These are phyloP conservation scores for Tethea ocularis DNA, from an alignment of 2,888 invertebrate species.

Conservation along the genomic window DNA sequence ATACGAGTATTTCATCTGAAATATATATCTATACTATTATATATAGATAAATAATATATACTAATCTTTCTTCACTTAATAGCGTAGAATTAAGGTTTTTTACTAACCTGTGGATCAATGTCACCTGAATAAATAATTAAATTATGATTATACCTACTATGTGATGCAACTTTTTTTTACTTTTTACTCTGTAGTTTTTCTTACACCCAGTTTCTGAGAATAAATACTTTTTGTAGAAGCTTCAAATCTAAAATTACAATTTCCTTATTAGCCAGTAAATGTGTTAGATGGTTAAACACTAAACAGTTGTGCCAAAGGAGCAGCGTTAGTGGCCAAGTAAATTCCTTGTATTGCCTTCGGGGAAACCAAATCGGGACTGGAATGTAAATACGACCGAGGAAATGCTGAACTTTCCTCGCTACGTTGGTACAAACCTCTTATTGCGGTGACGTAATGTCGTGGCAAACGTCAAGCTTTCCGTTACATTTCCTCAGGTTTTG, in stretches of 20 bases:
- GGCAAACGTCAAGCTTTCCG: background rate
- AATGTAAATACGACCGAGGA: conserved; percentile 44
- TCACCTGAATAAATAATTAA: too few species aligned
- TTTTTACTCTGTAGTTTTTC: too few species aligned
- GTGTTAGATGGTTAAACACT: background rate
- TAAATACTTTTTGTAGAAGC: background rate
- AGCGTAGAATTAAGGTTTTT: too few species aligned
- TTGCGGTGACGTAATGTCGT: conserved; percentile 20
- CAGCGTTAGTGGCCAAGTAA: conserved; percentile 14
- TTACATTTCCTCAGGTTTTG: background rate
- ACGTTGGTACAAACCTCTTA: conserved; percentile 28
- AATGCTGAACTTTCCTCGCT: conserved; percentile 34
- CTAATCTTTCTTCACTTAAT: too few species aligned
- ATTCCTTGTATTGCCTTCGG: conserved; percentile 27
- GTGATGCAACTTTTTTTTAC: too few species aligned
- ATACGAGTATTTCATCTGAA: too few species aligned
- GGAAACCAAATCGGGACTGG: conserved; percentile 33
- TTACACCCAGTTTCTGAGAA: too few species aligned
- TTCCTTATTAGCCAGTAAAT: background rate
- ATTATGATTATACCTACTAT: too few species aligned
- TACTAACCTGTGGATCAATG: too few species aligned
- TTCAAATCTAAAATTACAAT: background rate
- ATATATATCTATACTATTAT: too few species aligned
- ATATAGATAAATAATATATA: too few species aligned
- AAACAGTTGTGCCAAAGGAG: background rate